Base-by-base conservation (phyloP, 2,888 invertebrate genomes). In the Caprella mutica region DNA sequence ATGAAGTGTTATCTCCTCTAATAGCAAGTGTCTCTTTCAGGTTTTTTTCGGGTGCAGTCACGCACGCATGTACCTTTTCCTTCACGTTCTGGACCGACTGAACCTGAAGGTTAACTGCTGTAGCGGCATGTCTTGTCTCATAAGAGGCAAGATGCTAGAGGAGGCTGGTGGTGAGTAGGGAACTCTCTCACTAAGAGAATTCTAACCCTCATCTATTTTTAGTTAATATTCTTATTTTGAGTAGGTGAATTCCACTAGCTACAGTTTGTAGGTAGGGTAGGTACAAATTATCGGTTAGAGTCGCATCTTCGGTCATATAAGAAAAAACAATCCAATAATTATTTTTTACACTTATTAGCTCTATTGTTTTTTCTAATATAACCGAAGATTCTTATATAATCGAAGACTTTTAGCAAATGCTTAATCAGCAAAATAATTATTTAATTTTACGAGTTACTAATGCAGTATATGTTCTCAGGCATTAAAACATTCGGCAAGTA, bases 11-110 rank as follows among this genome's bases (percentile, higher is more conserved):
- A 42, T 21, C 14, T n/a, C 19, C 19, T 12, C 12, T 12, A 42
- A 17, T n/a, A 42, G 19, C 19, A 42, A 17, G 14, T 42, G n/a
- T n/a, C n/a, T n/a, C n/a, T 27, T 52, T 14, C 70, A 84, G 81
- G 83, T 89, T 57, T 96, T 86, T 76, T 99, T 99, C 74, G 98
- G 98, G 27, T 96, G 96, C 5, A 86, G 89, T 66, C 96, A 96
- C 74, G 91, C 96, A 56, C 81, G 97, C 55, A 86, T 96, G 75
- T 97, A 97, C 71, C 78, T 99, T 64, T 82, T 84, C 46, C 93
- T 96, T 1, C 93, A 97, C 74, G 80, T 90, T 52, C 76, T 94
- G 27, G 82, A 89, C 65, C 55, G 52, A 9, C 50, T 60, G 26
- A 52, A 59, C 48, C 44, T 64, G 14, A 33, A 51, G 23, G 84